These are phyloP conservation scores for Sarcophaga caerulescens DNA, from an alignment of 2,888 invertebrate species.

Conservation along the genomic window DNA sequence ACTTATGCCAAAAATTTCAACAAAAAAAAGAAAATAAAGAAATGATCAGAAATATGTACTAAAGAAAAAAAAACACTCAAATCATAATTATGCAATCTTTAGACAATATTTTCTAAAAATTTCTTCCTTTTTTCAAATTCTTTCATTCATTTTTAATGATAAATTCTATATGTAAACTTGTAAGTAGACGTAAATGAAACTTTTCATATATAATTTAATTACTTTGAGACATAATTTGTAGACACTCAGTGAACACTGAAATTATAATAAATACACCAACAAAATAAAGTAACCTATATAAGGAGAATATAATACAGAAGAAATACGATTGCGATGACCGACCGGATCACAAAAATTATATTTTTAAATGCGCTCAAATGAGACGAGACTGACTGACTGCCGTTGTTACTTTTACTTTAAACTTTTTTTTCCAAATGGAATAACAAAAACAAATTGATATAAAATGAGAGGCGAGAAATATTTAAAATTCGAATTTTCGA, in stretches of 20 bases:
- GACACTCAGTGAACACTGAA: neutral
- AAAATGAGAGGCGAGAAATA: constrained; percentile 28
- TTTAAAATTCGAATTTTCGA: constrained; percentile 40
- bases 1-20: constrained; percentile 51
- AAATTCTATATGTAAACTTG: neutral
- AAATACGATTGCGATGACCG: neutral
- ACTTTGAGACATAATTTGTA: neutral
- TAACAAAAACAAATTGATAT: constrained; percentile 23
- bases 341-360: constrained; percentile 42
- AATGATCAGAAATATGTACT: constrained; percentile 6
- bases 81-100: constrained; percentile 65
- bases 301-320: constrained; percentile 3
- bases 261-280: constrained; percentile 39
- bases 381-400: constrained; percentile 61
- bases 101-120: constrained; percentile 37
- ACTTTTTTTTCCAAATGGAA: constrained; percentile 47
- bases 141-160: neutral
- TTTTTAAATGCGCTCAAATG: constrained; percentile 65
- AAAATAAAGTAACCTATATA: neutral
- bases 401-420: constrained; percentile 59
- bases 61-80: constrained; percentile 50
- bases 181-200: neutral
- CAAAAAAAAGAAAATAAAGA: constrained; percentile 18
- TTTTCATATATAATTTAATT: constrained; percentile 1
- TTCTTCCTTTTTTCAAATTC: neutral